phyloP scores from a whole-genome alignment of 2,888 invertebrate species.

The Thymelicus lineola region DNA sequence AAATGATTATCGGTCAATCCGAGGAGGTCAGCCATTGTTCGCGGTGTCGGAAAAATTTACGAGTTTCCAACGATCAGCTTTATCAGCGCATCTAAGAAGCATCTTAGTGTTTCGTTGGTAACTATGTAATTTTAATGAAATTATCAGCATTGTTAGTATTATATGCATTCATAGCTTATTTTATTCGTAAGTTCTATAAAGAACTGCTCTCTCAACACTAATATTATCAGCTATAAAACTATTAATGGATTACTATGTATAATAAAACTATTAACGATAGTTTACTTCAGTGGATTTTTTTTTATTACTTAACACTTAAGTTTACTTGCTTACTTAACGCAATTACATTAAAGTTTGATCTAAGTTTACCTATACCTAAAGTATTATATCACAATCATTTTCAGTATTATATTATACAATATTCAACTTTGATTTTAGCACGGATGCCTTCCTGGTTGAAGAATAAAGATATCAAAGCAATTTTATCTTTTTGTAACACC shows the following conservation, averaged over 20 bases:
- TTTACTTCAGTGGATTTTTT: no score
- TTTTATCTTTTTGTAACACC: background rate
- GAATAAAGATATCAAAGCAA: background rate
- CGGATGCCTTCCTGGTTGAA: background rate
- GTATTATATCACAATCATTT: no score
- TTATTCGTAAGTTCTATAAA: no score
- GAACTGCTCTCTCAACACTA: no score
- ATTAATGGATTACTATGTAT: no score
- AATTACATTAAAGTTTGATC: no score
- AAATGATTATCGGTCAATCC: slow-evolving; percentile 56
- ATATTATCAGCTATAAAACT: no score
- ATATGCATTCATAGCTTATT: no score
- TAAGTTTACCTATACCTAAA: no score
- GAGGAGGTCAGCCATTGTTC: slow-evolving; percentile 54
- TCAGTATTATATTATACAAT: background rate
- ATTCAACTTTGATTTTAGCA: background rate
- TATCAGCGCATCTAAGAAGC: slow-evolving; percentile 34
- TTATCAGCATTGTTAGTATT: background rate
- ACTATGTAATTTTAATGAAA: slow-evolving; percentile 9
- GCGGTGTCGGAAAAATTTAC: slow-evolving; percentile 43
- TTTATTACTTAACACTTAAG: no score
- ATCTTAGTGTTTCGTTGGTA: slow-evolving; percentile 26
- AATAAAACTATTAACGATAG: no score
- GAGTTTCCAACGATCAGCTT: slow-evolving; percentile 35
- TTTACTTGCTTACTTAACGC: no score